Conservation (phyloP, 2,113 vertebrate genomes). For the Poicephalus gulielmi region DNA sequence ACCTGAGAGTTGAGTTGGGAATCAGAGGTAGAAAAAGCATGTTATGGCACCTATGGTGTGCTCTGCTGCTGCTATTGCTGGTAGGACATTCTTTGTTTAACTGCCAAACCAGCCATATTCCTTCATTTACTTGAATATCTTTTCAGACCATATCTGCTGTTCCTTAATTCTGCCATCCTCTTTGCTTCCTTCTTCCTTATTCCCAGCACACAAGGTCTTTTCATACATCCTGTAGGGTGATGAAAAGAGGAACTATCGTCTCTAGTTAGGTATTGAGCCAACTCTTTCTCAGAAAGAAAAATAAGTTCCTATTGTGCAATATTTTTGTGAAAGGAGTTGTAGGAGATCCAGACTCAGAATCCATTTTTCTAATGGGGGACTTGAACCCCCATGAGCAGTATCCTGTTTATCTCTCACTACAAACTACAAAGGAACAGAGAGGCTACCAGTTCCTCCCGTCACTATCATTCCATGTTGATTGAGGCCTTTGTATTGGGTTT, state of each 20-base stretch:
- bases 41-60: not conserved
- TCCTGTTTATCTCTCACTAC: not conserved
- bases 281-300: not conserved
- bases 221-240: not conserved
- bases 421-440: not conserved
- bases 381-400: not conserved
- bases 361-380: not conserved
- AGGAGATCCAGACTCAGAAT: not conserved
- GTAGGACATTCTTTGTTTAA: not conserved
- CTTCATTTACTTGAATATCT: not conserved
- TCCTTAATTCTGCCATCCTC: not conserved
- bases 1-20: not conserved
- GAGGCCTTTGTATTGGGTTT: not conserved
- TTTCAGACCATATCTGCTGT: not conserved
- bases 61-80: not conserved
- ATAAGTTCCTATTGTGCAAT: not conserved
- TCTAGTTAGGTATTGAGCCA: not conserved
- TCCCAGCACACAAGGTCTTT: not conserved
- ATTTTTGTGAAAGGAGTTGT: not conserved
- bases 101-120: not conserved
- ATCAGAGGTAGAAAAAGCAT: not conserved
- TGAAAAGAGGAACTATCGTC: not conserved
- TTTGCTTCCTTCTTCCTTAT: not conserved
- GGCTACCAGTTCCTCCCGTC: not conserved
- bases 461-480: not conserved